These are phyloP conservation scores for Trachelus iudaicus DNA, from an alignment of 2,888 invertebrate species.

Conservation along the genomic window DNA sequence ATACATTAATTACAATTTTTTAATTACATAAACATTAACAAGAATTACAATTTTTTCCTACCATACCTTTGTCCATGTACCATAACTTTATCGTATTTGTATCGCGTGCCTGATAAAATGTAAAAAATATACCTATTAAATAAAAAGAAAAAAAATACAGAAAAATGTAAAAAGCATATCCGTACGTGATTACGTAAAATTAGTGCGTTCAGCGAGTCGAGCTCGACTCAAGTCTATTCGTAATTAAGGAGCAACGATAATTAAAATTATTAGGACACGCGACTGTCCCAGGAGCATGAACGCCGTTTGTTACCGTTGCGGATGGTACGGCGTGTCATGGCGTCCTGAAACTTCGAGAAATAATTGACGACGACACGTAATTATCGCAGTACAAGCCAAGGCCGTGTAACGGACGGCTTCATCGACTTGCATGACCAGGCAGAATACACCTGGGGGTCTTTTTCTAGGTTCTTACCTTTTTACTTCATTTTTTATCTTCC, in stretches of 20 bases:
- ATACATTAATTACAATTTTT: not conserved
- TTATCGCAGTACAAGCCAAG: conserved; percentile 18
- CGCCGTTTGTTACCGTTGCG: not conserved
- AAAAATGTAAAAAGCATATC: not conserved
- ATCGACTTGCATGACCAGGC: conserved; percentile 38
- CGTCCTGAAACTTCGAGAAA: conserved; percentile 19
- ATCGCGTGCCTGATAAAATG: not conserved
- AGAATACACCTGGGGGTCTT: conserved; percentile 19
- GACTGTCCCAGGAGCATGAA: not conserved
- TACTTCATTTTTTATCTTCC: not conserved
- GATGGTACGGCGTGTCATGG: not conserved
- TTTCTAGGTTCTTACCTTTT: not conserved
- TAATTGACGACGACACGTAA: conserved; percentile 32
- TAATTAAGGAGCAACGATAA: not conserved
- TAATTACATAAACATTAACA: not conserved
- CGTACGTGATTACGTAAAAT: not conserved
- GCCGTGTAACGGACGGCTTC: conserved; percentile 37
- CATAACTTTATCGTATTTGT: not conserved
- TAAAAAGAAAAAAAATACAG: not conserved
- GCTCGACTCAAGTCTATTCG: not conserved
- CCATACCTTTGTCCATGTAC: not conserved
- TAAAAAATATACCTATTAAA: not conserved
- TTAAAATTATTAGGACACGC: not conserved
- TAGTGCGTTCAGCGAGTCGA: not conserved
- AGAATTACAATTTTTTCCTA: not conserved